phyloP scores from a whole-genome alignment of 2,113 vertebrate genomes.

The Phoenicopterus ruber region DNA sequence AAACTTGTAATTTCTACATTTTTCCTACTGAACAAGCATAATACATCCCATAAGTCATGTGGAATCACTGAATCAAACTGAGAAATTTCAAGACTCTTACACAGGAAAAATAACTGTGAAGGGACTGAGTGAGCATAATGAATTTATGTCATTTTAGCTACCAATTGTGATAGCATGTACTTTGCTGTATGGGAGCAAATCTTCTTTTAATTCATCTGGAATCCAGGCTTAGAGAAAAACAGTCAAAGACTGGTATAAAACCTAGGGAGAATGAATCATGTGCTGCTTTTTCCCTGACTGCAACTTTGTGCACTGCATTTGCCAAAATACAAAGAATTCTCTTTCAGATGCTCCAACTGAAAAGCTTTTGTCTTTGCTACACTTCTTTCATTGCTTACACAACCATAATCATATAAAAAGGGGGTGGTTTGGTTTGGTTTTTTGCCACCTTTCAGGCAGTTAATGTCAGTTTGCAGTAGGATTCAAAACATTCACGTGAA shows the following conservation, averaged over 20 bases:
- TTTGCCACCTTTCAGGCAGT: background rate
- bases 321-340: background rate
- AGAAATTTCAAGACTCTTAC: too few species aligned
- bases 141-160: too few species aligned
- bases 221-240: too few species aligned
- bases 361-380: background rate
- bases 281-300: background rate
- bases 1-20: background rate
- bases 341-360: background rate
- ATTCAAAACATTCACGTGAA: background rate
- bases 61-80: too few species aligned
- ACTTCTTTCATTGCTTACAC: background rate
- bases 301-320: background rate
- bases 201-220: too few species aligned
- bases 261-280: background rate
- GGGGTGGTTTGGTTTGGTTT: background rate
- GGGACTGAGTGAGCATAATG: too few species aligned
- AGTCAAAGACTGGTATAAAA: too few species aligned
- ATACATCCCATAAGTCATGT: background rate
- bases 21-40: background rate
- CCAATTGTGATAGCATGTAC: too few species aligned
- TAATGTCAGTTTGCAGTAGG: background rate
- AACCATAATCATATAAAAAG: background rate
- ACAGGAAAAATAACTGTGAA: too few species aligned
- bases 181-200: too few species aligned